Base-by-base conservation (phyloP, 2,797 vertebrate species). In the Phyllotis vaccarum region DNA sequence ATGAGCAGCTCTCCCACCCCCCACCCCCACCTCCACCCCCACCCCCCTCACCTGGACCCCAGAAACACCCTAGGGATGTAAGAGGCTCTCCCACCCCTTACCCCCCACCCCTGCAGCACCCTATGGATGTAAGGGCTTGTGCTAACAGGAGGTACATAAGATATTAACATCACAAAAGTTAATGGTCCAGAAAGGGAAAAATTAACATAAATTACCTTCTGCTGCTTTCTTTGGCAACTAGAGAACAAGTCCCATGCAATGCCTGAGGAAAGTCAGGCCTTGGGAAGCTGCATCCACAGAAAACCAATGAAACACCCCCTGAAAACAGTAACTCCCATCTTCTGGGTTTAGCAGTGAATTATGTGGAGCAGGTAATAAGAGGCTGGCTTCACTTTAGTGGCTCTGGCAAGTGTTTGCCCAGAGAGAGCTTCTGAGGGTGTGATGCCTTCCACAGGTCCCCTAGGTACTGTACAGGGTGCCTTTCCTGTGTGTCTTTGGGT, bases 131-230 rank as follows among this genome's bases (percentile, higher is more conserved):
- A 40, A 58, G 56, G 76, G 43, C 37, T 92, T 21, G 6, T 29
- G 89, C 49, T 17, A 49, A 49, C 12, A 81, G 92, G 94, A 98
- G 95, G 96, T 94, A 52, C 94, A 95, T 95, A 97, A 97, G 87
- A 98, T 98, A 95, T 95, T 98, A 98, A 94, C 96, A 97, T 97
- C 96, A 93, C 96, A 94, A 95, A 96, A 97, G 95, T 97, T 97
- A 97, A 46, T 97, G 97, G 96, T 95, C 96, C 97, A 95, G 97
- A 95, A 94, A 97, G 94, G 86, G 46, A 79, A 96, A 97, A 97
- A 97, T 95, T 95, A 98, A 96, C 97, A 97, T 97, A 98, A 98
- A 98, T 97, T 95, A 97, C 83, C 93, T 96, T 96, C 31, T 1
- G 72, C 76, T 95, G 86, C 94, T 66, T 96, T 92, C 91, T 74